phyloP scores from a whole-genome alignment of 2,113 vertebrate genomes.

The Athene noctua region DNA sequence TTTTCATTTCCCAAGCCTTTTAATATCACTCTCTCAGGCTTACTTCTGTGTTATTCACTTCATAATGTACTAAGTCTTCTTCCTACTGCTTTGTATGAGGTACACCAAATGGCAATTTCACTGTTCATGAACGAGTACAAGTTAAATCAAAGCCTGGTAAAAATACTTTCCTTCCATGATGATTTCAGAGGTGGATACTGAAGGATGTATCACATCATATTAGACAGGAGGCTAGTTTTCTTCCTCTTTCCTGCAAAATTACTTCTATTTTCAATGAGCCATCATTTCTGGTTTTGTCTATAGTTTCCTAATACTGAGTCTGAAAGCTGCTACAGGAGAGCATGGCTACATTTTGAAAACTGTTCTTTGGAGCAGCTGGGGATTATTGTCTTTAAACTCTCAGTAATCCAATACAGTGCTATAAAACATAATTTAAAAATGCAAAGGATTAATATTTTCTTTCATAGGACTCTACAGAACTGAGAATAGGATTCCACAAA shows the following conservation, averaged over 20 bases:
- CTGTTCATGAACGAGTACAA: neutral
- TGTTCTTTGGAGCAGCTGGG: slow-evolving; percentile 30
- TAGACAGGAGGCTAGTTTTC: neutral
- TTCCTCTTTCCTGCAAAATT: neutral
- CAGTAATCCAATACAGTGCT: slow-evolving; percentile 38
- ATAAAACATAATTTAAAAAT: slow-evolving; percentile 48
- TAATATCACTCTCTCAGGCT: slow-evolving; percentile 39
- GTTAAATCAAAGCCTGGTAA: slow-evolving; percentile 25
- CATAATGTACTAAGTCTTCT: slow-evolving; percentile 20
- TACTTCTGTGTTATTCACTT: slow-evolving; percentile 44
- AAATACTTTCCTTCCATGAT: neutral
- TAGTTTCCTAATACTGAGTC: neutral
- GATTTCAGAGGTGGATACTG: slow-evolving; percentile 9
- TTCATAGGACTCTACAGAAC: neutral
- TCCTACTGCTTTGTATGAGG: slow-evolving; percentile 12
- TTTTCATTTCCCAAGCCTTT: slow-evolving; percentile 50
- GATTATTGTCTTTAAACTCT: slow-evolving; percentile 54
- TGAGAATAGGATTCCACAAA: slow-evolving; percentile 18
- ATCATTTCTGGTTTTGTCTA: neutral
- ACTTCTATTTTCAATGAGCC: slow-evolving; percentile 1
- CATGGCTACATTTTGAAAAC: slow-evolving; percentile 1
- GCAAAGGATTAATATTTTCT: slow-evolving; percentile 28
- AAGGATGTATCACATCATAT: neutral
- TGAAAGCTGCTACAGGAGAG: slow-evolving; percentile 15
- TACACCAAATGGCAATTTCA: neutral